Evolutionary conservation across 2,797 vertebrate genomes (phyloP), one percentile per base, ranked within the genome.

Genomic region (Oryzias sinensis): DNA sequence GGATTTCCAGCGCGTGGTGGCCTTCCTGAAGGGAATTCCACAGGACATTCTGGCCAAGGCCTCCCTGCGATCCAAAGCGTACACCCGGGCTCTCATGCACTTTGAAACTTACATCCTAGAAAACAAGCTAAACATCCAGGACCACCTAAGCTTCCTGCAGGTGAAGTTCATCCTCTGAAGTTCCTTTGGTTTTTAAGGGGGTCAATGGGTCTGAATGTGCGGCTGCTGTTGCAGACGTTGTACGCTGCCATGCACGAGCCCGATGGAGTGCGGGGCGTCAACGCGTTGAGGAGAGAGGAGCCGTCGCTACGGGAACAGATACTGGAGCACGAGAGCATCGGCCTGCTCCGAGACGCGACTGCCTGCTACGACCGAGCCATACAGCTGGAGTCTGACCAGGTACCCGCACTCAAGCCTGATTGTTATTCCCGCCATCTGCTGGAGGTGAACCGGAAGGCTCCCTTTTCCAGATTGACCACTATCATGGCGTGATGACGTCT

Each of bases 241-340:
- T 99, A 99, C 25, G 97, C 95, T 33, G 97, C 96, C 15, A 97
- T 99, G 96, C 95, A 99, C 0, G 97, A 99, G 77, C 95, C 97
- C 1, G 97, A 99, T 57, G 97, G 97, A 3, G 96, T 99, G 54
- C 94, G 94, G 27, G 97, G 97, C 1, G 97, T 97, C 17, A 98
- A 96, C 0, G 94, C 97, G 49, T 89, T 99, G 81, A 91, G 97
- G 68, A 95, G 94, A 76, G 96, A 96, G 67, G 97, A 96, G 65
- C 94, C 97, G 0, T 96, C 96, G 6, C 90, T 99, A n/a, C 93
- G 94, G 67, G 97, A 99, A 53, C 97, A 99, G 84, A 98, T 98
- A 62, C 91, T 99, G 50, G 97, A 99, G 63, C 97, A 99, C 1
- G 97, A 99, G 84, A 99, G 96, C 71, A 98, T 96, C 51, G 97